Conservation (phyloP, 2,113 vertebrate species). For the Onychostruthus taczanowskii region DNA sequence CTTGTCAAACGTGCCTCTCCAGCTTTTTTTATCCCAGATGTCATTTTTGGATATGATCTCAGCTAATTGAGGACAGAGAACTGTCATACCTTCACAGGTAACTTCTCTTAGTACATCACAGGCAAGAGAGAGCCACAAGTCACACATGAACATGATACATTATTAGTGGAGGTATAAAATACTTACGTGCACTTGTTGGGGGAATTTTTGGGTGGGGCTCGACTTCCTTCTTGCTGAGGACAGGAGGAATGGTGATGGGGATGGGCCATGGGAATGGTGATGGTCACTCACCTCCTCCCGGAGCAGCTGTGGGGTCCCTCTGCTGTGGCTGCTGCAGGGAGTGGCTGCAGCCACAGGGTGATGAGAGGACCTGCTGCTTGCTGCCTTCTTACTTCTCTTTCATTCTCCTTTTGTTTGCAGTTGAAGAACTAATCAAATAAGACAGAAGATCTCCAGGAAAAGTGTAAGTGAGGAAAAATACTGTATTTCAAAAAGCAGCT, state of each 20-base stretch:
- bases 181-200: accelerated
- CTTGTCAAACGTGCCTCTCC: neutral
- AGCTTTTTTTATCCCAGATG: neutral
- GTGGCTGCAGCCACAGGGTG: neutral
- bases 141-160: accelerated
- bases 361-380: neutral
- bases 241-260: accelerated
- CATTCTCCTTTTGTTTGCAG: neutral
- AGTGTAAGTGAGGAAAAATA: neutral
- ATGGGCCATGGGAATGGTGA: neutral
- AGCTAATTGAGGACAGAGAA: neutral
- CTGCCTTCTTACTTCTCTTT: neutral
- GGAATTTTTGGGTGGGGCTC: neutral
- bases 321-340: neutral
- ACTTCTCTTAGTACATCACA: neutral
- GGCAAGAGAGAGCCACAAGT: neutral
- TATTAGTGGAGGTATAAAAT: neutral
- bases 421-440: neutral
- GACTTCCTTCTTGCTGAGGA: neutral
- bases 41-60: neutral
- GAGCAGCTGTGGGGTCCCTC: neutral
- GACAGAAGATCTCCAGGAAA: neutral
- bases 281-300: neutral
- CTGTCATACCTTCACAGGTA: neutral
- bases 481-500: neutral